These are phyloP conservation scores for Polydesmus complanatus DNA, from an alignment of 2,888 invertebrate genomes.

Conservation along the genomic window DNA sequence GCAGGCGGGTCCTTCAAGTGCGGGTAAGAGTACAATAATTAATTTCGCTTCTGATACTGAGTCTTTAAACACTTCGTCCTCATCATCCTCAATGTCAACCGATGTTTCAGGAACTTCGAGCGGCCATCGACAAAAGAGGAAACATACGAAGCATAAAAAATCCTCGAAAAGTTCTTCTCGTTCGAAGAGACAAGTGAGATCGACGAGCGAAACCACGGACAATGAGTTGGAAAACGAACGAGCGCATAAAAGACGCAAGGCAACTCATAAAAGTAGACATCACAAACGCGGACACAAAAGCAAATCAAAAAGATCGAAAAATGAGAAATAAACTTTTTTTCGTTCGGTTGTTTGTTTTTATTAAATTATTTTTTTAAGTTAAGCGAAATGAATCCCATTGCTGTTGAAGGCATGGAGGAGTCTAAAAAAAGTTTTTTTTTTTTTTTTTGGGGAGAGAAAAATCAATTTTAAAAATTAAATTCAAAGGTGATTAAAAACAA, in stretches of 20 bases:
- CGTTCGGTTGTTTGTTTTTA: too few relatives aligned
- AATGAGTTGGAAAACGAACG: neutral
- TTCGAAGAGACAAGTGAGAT: neutral
- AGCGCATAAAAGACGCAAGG: neutral
- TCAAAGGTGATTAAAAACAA: neutral
- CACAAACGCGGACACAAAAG: neutral
- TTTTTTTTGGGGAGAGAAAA: too few relatives aligned
- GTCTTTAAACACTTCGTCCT: too few relatives aligned
- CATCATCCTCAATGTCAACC: too few relatives aligned
- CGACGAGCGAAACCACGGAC: too few relatives aligned
- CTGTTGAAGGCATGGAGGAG: constrained; percentile 14
- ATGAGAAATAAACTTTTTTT: too few relatives aligned
- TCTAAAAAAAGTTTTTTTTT: neutral
- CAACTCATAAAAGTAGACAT: neutral
- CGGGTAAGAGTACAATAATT: neutral
- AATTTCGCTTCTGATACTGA: too few relatives aligned
- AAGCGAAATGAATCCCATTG: constrained; percentile 10
- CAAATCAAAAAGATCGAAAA: neutral
- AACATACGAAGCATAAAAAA: neutral
- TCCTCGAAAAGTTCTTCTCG: neutral
- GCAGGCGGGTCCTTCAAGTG: neutral
- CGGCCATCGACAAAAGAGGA: too few relatives aligned
- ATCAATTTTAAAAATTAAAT: too few relatives aligned
- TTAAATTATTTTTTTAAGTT: neutral
- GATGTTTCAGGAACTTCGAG: neutral